Conservation (phyloP, 2,888 invertebrate species). For the Schrankia costaestrigalis region DNA sequence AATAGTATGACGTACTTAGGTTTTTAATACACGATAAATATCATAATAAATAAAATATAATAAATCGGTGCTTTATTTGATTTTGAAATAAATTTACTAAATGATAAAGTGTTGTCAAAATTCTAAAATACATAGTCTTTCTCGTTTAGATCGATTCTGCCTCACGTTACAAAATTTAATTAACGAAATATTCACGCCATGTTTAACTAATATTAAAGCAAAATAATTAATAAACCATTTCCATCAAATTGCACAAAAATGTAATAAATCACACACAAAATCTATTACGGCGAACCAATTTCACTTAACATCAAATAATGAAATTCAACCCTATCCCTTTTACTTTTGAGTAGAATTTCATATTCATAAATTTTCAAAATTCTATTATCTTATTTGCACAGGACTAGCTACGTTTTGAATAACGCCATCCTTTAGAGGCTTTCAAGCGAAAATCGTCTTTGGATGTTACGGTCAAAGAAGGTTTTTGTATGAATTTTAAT, state of each 20-base stretch:
- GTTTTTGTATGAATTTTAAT: constrained; percentile 8
- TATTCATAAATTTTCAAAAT: constrained; percentile 30
- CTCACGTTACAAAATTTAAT: constrained; percentile 12
- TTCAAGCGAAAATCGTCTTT: constrained; percentile 11
- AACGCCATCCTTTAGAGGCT: constrained; percentile 28
- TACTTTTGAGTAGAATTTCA: constrained; percentile 18
- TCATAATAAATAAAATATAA: too few species aligned
- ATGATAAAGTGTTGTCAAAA: too few species aligned
- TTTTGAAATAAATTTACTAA: too few species aligned
- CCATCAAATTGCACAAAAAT: constrained; percentile 23
- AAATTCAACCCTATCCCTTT: constrained; percentile 13
- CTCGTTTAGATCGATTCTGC: too few species aligned
- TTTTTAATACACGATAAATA: too few species aligned
- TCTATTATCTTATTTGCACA: constrained; percentile 58
- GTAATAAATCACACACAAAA: constrained; percentile 23
- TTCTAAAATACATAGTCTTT: too few species aligned
- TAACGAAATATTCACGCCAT: constrained; percentile 9
- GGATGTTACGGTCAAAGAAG: constrained; percentile 2
- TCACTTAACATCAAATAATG: constrained; percentile 1
- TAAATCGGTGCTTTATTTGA: too few species aligned
- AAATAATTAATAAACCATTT: constrained; percentile 21
- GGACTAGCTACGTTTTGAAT: constrained; percentile 39
- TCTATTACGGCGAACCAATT: constrained; percentile 18
- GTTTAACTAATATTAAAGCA: constrained; percentile 9
- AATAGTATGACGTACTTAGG: too few species aligned